Percentiles rank a stretch among this genome's conserved stretches.
phyloP scores from a whole-genome alignment of 1,140 invertebrate genomes.

The Harlomillsia oculata region DNA sequence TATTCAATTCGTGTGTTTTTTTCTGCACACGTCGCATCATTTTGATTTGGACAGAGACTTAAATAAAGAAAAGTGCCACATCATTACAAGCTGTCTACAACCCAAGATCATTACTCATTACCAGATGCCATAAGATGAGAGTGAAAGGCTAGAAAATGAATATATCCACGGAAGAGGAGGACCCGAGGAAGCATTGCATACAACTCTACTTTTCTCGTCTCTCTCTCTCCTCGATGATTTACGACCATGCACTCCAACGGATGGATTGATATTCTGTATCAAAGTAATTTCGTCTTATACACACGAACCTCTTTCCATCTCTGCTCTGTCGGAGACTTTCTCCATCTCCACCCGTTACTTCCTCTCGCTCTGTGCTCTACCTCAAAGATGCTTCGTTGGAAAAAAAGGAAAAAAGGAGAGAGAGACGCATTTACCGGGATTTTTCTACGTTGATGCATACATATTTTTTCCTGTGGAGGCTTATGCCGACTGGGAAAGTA shows the following conservation, averaged over 20 bases:
- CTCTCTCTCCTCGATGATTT: constrained; percentile 3
- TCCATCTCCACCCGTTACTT: no score
- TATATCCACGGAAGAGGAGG: neutral
- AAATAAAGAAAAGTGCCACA: constrained; percentile 16
- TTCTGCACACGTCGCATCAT: no score
- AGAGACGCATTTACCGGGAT: neutral
- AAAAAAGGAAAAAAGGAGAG: constrained; percentile 2
- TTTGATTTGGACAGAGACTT: constrained; percentile 2
- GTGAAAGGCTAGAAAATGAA: neutral
- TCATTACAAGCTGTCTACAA: constrained; percentile 7
- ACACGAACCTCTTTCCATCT: neutral
- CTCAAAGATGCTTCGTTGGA: constrained; percentile 7
- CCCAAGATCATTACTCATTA: constrained; percentile 10
- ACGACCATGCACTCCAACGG: constrained; percentile 3
- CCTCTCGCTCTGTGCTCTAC: constrained; percentile 8
- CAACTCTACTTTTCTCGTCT: neutral
- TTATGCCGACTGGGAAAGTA: constrained; percentile 15
- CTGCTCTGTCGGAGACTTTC: neutral
- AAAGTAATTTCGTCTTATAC: constrained; percentile 10
- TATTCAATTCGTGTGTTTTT: no score
- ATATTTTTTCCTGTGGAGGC: constrained; percentile 13
- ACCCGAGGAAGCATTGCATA: neutral
- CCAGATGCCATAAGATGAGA: constrained; percentile 14
- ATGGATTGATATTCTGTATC: constrained; percentile 16
- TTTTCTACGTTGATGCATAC: constrained; percentile 7